These are phyloP conservation scores for Chionomys nivalis DNA, from an alignment of 2,113 vertebrate genomes.

Conservation along the genomic window DNA sequence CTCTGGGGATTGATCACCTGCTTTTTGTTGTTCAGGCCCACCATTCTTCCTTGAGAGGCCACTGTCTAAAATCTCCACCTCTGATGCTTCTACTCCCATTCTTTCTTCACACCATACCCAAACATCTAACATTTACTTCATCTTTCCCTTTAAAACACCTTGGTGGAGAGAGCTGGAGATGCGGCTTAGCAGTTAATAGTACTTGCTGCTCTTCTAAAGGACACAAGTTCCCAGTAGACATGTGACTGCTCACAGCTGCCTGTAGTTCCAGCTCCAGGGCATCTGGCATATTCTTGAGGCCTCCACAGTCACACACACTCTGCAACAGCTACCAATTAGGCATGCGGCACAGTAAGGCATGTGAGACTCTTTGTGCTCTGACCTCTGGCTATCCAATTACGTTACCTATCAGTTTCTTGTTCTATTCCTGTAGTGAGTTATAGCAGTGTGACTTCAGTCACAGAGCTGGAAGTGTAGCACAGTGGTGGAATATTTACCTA, in stretches of 20 bases:
- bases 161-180: background rate
- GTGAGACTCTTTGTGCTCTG: background rate
- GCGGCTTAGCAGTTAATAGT: background rate
- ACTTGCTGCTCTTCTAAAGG: background rate
- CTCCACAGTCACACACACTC: background rate
- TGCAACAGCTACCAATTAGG: background rate
- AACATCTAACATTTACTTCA: background rate
- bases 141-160: constrained; percentile 12
- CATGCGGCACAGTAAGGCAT: background rate
- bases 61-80: background rate
- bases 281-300: background rate
- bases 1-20: constrained; percentile 5
- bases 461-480: background rate
- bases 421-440: background rate
- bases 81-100: background rate
- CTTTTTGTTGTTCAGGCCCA: constrained; percentile 39
- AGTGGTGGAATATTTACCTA: background rate
- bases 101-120: constrained; percentile 21
- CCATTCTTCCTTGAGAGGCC: constrained; percentile 23
- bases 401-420: background rate
- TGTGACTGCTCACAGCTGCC: background rate
- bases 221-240: background rate
- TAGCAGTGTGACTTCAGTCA: background rate
- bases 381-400: background rate
- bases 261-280: background rate